phyloP scores from a whole-genome alignment of 2,797 vertebrate species.

The Otolemur crassicaudatus region DNA sequence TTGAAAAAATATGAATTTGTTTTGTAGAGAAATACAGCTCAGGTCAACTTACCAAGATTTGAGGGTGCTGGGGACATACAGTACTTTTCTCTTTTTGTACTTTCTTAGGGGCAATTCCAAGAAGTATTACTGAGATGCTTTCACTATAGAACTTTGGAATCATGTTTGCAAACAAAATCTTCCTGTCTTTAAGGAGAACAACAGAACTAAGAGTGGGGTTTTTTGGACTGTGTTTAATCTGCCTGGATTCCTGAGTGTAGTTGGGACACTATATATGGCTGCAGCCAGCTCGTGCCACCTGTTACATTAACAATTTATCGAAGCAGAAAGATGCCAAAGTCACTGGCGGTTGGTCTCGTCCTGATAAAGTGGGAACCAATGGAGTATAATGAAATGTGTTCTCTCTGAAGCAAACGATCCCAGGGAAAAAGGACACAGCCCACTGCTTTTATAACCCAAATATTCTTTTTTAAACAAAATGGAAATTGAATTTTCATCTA shows the following conservation, averaged over 20 bases:
- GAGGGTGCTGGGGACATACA: background rate
- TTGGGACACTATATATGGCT: background rate
- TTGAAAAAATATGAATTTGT: slow-evolving; percentile 23
- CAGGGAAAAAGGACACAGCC: background rate
- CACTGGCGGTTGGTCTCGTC: background rate
- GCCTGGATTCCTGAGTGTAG: background rate
- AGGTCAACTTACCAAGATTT: background rate
- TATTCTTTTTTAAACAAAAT: background rate
- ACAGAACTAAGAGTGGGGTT: background rate
- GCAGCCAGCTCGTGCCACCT: background rate
- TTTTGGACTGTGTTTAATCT: background rate
- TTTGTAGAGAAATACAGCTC: background rate
- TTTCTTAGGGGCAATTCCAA: background rate
- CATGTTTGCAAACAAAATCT: slow-evolving; percentile 43
- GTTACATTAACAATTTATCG: background rate
- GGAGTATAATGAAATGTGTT: background rate
- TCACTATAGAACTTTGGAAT: background rate
- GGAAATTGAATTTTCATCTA: background rate
- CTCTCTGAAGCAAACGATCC: background rate
- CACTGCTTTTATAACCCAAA: background rate
- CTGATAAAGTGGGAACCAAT: slow-evolving; percentile 13
- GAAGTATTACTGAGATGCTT: slow-evolving; percentile 38
- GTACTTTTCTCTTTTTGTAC: slow-evolving; percentile 33
- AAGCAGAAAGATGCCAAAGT: background rate
- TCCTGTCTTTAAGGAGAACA: background rate